phyloP scores from a whole-genome alignment of 1,140 invertebrate genomes.

The Tetragnatha versicolor region DNA sequence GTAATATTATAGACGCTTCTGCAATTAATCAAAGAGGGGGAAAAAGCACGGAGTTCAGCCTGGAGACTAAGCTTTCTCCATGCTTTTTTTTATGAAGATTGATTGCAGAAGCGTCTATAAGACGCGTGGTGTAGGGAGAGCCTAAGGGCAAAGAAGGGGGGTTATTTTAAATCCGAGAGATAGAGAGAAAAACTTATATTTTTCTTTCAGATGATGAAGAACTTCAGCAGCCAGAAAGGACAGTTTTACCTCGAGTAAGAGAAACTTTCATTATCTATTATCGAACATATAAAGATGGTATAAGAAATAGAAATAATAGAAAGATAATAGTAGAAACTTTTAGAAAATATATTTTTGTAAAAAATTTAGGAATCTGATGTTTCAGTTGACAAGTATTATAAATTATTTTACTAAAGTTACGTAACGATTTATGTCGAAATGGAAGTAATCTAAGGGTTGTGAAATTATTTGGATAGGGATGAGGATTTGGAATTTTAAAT shows the following conservation, averaged over 20 bases:
- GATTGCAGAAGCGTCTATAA: too few relatives aligned
- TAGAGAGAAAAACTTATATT: neutral
- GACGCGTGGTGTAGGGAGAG: too few relatives aligned
- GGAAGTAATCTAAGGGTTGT: too few relatives aligned
- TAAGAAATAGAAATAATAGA: neutral
- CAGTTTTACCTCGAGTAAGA: slow-evolving; percentile 30
- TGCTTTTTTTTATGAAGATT: too few relatives aligned
- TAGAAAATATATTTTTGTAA: neutral
- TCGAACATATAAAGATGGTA: neutral
- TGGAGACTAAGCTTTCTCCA: too few relatives aligned
- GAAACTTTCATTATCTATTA: neutral
- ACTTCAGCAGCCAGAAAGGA: slow-evolving; percentile 9
- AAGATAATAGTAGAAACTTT: neutral
- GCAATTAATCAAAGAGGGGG: neutral
- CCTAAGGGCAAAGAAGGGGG: neutral
- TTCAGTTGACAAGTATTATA: neutral
- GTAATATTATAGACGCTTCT: too few relatives aligned
- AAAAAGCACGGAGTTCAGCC: neutral
- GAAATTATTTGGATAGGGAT: too few relatives aligned
- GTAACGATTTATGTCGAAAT: neutral
- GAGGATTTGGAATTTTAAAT: too few relatives aligned
- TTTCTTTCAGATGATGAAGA: slow-evolving; percentile 33
- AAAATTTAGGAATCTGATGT: neutral
- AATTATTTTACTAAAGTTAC: neutral
- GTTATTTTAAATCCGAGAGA: neutral